Evolutionary conservation across 2,797 vertebrate species (phyloP).

Genomic region (Ceryle rudis): DNA sequence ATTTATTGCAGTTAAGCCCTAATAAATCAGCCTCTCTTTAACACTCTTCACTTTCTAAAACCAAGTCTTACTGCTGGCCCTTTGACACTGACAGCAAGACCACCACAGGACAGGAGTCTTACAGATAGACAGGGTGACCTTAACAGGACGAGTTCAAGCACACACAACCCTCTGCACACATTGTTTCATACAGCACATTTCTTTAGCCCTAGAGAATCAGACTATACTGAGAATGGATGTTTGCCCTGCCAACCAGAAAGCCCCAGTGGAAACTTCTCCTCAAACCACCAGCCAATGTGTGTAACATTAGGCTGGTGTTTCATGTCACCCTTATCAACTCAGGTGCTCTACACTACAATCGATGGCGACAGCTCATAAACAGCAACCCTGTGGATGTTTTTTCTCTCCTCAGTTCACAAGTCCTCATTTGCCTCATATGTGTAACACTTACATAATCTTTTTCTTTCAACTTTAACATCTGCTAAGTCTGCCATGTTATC

Average conservation of each 20-base stretch:
- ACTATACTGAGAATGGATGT: accelerated
- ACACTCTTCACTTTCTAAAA: not conserved
- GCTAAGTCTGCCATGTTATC: not conserved
- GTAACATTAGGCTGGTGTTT: not conserved
- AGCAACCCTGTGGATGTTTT: not conserved
- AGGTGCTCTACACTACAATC: not conserved
- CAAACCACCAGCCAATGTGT: not conserved
- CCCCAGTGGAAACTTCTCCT: not conserved
- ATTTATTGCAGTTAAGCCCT: not conserved
- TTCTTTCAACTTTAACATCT: not conserved
- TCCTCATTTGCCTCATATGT: not conserved
- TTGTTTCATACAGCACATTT: not conserved
- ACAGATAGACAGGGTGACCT: not conserved
- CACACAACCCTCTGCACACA: not conserved
- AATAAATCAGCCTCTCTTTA: constrained; percentile 3
- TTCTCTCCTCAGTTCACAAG: not conserved
- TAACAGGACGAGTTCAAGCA: not conserved
- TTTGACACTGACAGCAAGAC: not conserved
- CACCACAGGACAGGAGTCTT: not conserved
- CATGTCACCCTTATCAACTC: not conserved
- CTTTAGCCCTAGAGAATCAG: not conserved
- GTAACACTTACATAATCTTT: not conserved
- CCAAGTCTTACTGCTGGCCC: not conserved
- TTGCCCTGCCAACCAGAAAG: not conserved
- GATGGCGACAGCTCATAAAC: not conserved